Base-by-base conservation (phyloP, 2,113 vertebrate species). In the Geothlypis trichas region DNA sequence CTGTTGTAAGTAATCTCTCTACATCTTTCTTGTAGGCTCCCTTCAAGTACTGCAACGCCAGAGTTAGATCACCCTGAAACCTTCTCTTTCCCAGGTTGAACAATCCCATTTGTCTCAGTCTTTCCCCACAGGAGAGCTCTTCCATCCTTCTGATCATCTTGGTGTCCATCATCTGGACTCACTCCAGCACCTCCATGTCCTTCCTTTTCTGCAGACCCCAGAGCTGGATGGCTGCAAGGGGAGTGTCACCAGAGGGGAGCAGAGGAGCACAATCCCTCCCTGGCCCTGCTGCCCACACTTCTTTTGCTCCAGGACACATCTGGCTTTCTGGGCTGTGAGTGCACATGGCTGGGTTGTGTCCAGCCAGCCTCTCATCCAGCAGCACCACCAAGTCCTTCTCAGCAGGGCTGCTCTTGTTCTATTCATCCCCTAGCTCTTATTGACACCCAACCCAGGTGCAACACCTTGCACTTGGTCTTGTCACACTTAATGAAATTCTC, bases 241-340 rank as follows among this genome's bases (percentile, higher is more conserved):
- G 8, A 1, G 13, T n/a, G 8, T 62, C 23, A 62, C 19, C 63
- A 46, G 28, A 62, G 8, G 1, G 0, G 7, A 78, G 5, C 4
- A 55, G 41, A 55, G n/a, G 9, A 0, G 7, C 24, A 41, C 28
- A 63, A 55, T 63, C 3, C 13, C 11, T 47, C n/a, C 20, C n/a
- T 30, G 0, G 1, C 21, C n/a, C 41, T 57, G n/a, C 24, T 79
- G 57, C 0, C n/a, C n/a, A 57, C 0, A 0, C 24, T 57, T 30
- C 7, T 55, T n/a, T 54, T n/a, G 5, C 7, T 62, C 41, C 35
- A 72, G 16, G 41, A 41, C 30, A 63, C 1, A 0, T 35, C 18
- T 63, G 20, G 3, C 16, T 41, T 9, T 55, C 41, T 41, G 41
- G 9, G 24, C 5, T 65, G 30, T n/a, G 26, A 35, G 41, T 14